Evolutionary conservation across 2,888 invertebrate genomes (phyloP), one percentile per base, ranked within the genome.

Genomic region (Pachliopta kotzebuea): DNA sequence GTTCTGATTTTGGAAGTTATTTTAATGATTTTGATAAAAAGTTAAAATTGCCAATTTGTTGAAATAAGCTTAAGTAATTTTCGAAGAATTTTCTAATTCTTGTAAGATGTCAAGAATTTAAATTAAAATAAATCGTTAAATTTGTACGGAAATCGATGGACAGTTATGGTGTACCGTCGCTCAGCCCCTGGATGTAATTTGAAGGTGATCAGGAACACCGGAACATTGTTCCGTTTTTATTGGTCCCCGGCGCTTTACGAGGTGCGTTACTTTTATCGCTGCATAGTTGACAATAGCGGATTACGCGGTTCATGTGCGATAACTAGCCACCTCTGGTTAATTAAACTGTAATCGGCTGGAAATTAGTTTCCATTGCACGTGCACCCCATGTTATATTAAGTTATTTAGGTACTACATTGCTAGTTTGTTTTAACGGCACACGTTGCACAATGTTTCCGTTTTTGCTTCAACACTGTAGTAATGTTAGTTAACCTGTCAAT

Each of bases 211-310:
- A 62, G 65, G 55, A 54, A 56, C 45, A 56, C 42, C 50, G 45
- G 20, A 23, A 31, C 50, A 59, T 52, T 72, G 68, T 74, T 74
- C 69, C 69, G 67, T 68, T 67, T 69, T 71, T 62, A 66, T 56
- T 58, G 37, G 52, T n/a, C 21, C 52, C 59, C 24, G 31, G 42
- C 59, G 61, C 60, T 80, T 80, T 77, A 79, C 74, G 78, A 78
- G 73, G 67, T 31, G 64, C 69, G 76, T 74, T 70, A 71, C 74
- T 77, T 80, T 80, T 79, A 79, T 78, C 75, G 75, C 71, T 72
- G 68, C 72, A 73, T 73, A 73, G 72, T 70, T 71, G 71, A 76
- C 75, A 76, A 76, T 72, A 70, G 74, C 71, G 70, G 73, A 74
- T 73, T 75, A 76, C 75, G 69, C 69, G 69, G 72, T 70, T 71